Conservation (phyloP, 1,140 invertebrate genomes). For the Nymphalis io region DNA sequence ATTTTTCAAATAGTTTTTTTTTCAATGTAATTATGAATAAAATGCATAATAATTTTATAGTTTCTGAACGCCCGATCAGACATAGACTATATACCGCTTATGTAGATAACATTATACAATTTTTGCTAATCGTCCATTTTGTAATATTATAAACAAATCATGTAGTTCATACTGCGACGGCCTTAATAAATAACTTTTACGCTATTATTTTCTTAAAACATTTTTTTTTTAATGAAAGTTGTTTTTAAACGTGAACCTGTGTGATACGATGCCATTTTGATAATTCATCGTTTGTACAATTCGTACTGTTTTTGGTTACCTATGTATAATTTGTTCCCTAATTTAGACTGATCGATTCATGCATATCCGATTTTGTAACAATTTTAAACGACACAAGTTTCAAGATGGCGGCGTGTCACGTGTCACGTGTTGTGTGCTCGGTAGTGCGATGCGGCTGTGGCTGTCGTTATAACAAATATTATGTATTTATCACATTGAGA, state of each 20-base stretch:
- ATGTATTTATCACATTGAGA: constrained; percentile 62
- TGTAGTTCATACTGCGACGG: constrained; percentile 49
- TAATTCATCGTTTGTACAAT: constrained; percentile 7
- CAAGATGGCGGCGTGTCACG: constrained; percentile 51
- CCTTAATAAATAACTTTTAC: constrained; percentile 37
- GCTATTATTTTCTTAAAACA: constrained; percentile 43
- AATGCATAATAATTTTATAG: constrained; percentile 7
- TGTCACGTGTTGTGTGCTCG: neutral
- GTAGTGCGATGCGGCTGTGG: constrained; percentile 36
- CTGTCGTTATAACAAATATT: constrained; percentile 43
- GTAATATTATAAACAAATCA: constrained; percentile 46
- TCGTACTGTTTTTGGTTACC: neutral
- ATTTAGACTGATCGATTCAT: constrained; percentile 12
- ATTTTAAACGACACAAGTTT: constrained; percentile 7
- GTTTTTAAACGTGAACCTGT: constrained; percentile 10
- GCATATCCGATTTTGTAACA: constrained; percentile 20
- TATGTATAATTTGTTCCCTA: neutral
- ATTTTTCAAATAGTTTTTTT: neutral
- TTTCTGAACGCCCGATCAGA: constrained; percentile 16
- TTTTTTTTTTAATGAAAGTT: constrained; percentile 33
- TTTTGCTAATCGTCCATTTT: constrained; percentile 57
- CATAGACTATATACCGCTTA: constrained; percentile 15
- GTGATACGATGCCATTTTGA: constrained; percentile 23
- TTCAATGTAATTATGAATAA: constrained; percentile 11
- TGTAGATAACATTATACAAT: constrained; percentile 37